These are phyloP conservation scores for Platerodrilus igneus DNA, from an alignment of 2,888 invertebrate genomes.

Conservation along the genomic window DNA sequence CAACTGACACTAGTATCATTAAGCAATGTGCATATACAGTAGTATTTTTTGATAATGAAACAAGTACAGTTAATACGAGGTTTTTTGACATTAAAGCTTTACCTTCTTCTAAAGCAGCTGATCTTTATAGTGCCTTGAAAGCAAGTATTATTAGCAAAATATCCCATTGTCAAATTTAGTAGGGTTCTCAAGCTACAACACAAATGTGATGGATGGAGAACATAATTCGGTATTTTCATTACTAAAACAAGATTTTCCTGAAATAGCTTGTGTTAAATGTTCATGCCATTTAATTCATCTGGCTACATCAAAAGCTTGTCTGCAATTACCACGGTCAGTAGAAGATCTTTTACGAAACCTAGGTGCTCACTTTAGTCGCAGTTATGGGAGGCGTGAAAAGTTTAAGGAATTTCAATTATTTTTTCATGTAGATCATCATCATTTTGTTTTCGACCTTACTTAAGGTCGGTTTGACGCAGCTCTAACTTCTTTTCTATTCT, in stretches of 20 bases:
- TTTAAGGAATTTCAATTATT: conserved; percentile 24
- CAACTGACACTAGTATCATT: background rate
- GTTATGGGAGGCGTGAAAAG: conserved; percentile 21
- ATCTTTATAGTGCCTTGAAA: background rate
- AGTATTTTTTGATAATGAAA: background rate
- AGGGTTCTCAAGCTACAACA: conserved; percentile 35
- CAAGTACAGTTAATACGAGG: background rate
- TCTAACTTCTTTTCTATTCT: too few relatives aligned
- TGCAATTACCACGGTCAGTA: conserved; percentile 34
- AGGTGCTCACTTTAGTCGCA: conserved; percentile 16
- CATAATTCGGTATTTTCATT: conserved; percentile 18
- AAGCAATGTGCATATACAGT: conserved; percentile 5
- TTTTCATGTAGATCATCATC: too few relatives aligned
- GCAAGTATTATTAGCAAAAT: background rate
- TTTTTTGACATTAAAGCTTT: background rate
- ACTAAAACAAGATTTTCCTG: conserved; percentile 26
- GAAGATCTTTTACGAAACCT: conserved; percentile 32
- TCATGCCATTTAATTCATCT: conserved; percentile 39
- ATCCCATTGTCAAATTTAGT: conserved; percentile 20
- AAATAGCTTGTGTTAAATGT: conserved; percentile 37
- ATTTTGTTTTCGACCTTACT: too few relatives aligned
- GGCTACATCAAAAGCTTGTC: conserved; percentile 36
- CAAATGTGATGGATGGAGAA: conserved; percentile 35
- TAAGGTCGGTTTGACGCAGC: too few relatives aligned
- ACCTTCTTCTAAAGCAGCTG: background rate